A percentile compares a stretch with the other conserved stretches of the same genome.
Conservation (phyloP, 2,113 vertebrate genomes). For the Poicephalus gulielmi region DNA sequence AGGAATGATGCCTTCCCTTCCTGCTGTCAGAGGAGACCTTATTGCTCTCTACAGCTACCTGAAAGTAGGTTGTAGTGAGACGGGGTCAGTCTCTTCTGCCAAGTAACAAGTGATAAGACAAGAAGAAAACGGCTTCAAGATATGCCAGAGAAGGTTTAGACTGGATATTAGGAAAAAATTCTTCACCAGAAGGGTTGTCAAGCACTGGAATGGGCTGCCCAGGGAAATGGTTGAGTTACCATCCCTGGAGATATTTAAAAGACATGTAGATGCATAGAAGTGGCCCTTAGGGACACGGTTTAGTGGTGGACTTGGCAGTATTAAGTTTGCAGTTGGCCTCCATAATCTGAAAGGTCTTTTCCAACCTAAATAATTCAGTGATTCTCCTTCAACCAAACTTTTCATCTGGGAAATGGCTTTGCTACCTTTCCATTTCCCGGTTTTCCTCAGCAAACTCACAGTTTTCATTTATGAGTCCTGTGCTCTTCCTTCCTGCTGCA, state of each 20-base stretch:
- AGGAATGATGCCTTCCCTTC: neutral
- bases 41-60: neutral
- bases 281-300: neutral
- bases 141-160: neutral
- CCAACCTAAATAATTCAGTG: neutral
- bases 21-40: neutral
- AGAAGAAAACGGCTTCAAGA: neutral
- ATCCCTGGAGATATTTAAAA: neutral
- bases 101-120: neutral
- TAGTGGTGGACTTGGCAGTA: neutral
- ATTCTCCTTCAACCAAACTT: neutral
- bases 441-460: neutral
- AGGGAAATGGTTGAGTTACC: neutral
- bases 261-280: neutral
- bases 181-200: neutral
- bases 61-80: neutral
- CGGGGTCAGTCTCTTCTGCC: neutral
- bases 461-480: neutral
- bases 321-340: neutral
- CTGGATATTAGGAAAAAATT: neutral
- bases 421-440: neutral
- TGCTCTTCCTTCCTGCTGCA: neutral
- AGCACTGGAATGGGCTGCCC: neutral
- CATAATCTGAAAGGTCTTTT: neutral
- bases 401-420: neutral